Evolutionary conservation across 2,113 vertebrate genomes (phyloP), one percentile per base, ranked within the genome.

Genomic region (Scopus umbretta): DNA sequence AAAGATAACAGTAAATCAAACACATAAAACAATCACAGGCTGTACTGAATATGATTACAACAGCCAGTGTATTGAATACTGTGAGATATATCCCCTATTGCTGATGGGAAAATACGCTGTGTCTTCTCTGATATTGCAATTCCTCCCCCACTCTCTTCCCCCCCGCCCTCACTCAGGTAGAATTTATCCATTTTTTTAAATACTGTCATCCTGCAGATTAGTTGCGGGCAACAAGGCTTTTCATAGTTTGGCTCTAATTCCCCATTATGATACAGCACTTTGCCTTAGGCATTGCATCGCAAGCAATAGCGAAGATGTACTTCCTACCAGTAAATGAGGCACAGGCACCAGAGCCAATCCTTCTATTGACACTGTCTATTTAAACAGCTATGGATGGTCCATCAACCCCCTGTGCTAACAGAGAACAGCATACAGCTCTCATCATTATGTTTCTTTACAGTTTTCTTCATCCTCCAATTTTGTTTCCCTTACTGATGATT

Each of bases 1-100:
- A 96, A 95, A 96, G 93, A 96, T 96, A 97, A 96, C 86, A 84
- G 82, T 74, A 91, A 93, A 96, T 94, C 88, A 86, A 84, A 91
- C 34, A 70, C 90, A 80, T 75, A 72, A 90, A 93, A 76, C 74
- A 90, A 86, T 92, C 63, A 42, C 79, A 72, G 29, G 63, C 42
- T 83, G 49, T 92, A 86, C 59, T 63, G 71, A 86, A 42, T 73
- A 83, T 47, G 62, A 91, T 93, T 96, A 66, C 47, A 88, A 42
- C 22, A 66, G 52, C 45, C 62, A 70, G 13, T 25, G 30, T n/a
- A 58, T 88, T 83, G 75, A 94, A 38, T 50, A 17, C 36, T 38
- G 29, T 66, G 74, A 93, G 71, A 83, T 82, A 62, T 38, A 80
- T 40, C 11, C 43, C 58, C 59, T 83, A 1, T 29, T 50, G 67